Evolutionary conservation across 2,797 vertebrate species (phyloP).

Genomic region (Gila robusta): DNA sequence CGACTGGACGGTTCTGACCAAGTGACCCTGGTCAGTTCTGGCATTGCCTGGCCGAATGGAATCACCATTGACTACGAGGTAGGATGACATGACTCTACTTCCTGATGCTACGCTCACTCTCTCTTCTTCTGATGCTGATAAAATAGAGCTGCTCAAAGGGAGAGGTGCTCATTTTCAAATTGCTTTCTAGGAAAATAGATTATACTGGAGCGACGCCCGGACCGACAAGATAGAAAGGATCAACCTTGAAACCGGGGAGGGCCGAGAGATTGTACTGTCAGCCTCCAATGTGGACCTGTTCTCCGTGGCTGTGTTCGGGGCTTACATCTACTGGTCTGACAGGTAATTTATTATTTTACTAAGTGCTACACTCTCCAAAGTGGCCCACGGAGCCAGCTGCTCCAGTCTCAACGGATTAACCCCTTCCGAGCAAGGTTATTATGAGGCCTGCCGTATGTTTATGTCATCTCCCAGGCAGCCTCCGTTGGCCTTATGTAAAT

Average conservation of each 20-base stretch:
- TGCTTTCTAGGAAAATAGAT: conserved; percentile 94
- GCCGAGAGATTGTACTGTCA: conserved; percentile 95
- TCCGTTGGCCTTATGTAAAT: conserved; percentile 69
- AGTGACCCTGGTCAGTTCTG: conserved; percentile 90
- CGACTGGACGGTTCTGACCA: conserved; percentile 95
- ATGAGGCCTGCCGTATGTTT: conserved; percentile 64
- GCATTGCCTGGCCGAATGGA: conserved; percentile 95
- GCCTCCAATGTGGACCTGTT: conserved; percentile 97
- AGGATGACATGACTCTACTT: conserved; percentile 26
- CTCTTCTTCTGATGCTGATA: conserved; percentile 69
- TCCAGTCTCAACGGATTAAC: conserved; percentile 83
- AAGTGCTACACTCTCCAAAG: conserved; percentile 81
- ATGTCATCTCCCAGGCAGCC: conserved; percentile 63
- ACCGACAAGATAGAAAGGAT: conserved; percentile 99
- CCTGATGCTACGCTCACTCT: conserved; percentile 45
- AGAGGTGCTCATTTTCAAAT: conserved; percentile 82
- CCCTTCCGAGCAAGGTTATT: conserved; percentile 76
- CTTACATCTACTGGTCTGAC: conserved; percentile 99
- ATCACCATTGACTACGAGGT: conserved; percentile 98
- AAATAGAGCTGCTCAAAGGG: conserved; percentile 65
- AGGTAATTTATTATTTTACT: conserved; percentile 98
- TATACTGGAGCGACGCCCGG: conserved; percentile 98
- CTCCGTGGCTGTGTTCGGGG: conserved; percentile 96
- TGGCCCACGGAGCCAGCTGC: conserved; percentile 77
- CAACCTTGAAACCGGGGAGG: conserved; percentile 97